Conservation (phyloP, 2,113 vertebrate species). For the Xiphophorus couchianus region DNA sequence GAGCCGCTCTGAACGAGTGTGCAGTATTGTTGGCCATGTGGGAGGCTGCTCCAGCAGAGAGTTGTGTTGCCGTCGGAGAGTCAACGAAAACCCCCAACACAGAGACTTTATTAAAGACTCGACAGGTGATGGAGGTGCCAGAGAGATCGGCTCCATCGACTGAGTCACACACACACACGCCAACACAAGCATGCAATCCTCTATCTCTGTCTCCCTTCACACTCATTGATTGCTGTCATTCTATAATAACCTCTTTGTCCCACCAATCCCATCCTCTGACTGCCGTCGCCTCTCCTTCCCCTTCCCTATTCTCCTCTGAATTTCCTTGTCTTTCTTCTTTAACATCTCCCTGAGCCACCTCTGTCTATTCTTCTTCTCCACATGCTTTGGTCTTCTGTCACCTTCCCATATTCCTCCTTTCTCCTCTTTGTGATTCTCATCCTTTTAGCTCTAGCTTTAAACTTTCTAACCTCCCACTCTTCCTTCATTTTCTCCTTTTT, state of each 20-base stretch:
- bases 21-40: slow-evolving; percentile 20
- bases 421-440: slow-evolving; percentile 45
- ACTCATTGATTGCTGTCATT: slow-evolving; percentile 69
- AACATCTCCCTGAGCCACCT: slow-evolving; percentile 41
- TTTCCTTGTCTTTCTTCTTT: slow-evolving; percentile 35
- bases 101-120: slow-evolving; percentile 68
- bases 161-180: slow-evolving; percentile 6
- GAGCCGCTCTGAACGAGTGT: slow-evolving; percentile 25
- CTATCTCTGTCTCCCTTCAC: slow-evolving; percentile 41
- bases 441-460: slow-evolving; percentile 55
- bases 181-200: slow-evolving; percentile 17
- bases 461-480: slow-evolving; percentile 40
- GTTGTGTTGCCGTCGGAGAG: slow-evolving; percentile 35
- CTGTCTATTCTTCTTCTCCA: slow-evolving; percentile 33
- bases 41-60: slow-evolving; percentile 49
- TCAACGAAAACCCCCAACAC: slow-evolving; percentile 41
- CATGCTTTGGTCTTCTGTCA: slow-evolving; percentile 22
- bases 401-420: slow-evolving; percentile 26
- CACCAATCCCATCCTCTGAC: slow-evolving; percentile 43
- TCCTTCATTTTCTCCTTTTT: slow-evolving; percentile 22
- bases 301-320: slow-evolving; percentile 40
- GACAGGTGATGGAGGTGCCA: slow-evolving; percentile 55
- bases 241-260: slow-evolving; percentile 60
- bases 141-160: slow-evolving; percentile 40
- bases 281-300: slow-evolving; percentile 45